A percentile compares a stretch with the other conserved stretches of the same genome.
These are phyloP conservation scores for Hanleya hanleyi DNA, from an alignment of 2,888 invertebrate species.

Conservation along the genomic window DNA sequence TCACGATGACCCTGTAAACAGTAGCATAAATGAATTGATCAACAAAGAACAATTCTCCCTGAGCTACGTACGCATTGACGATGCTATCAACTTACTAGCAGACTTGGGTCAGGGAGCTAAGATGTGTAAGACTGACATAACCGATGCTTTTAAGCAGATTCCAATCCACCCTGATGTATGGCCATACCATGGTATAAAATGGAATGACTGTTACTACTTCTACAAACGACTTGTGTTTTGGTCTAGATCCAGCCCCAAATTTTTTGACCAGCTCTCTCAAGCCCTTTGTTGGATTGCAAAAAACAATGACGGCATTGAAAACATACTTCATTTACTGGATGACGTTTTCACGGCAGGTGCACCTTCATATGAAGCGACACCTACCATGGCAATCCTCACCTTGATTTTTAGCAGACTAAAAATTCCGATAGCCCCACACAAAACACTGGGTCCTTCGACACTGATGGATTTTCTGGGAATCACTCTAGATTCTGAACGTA, in stretches of 20 bases:
- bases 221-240: constrained; percentile 21
- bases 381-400: no score
- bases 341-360: constrained; percentile 24
- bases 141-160: constrained; percentile 19
- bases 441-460: no score
- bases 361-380: no score
- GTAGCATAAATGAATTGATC: constrained; percentile 38
- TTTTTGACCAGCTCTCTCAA: constrained; percentile 19
- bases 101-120: constrained; percentile 13
- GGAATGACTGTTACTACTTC: constrained; percentile 13
- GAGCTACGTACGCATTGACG: constrained; percentile 36
- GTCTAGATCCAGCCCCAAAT: constrained; percentile 14
- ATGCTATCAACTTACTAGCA: constrained; percentile 32
- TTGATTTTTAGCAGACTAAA: no score
- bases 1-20: constrained; percentile 28
- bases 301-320: constrained; percentile 6
- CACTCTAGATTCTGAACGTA: no score
- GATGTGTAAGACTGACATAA: constrained; percentile 34
- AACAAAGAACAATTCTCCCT: constrained; percentile 33
- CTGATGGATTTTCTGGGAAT: no score
- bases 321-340: constrained; percentile 22
- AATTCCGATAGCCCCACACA: no score
- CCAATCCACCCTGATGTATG: not conserved
- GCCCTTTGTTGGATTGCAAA: constrained; percentile 21
- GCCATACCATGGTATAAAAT: constrained; percentile 16